These are phyloP conservation scores for Zygaena filipendulae DNA, from an alignment of 2,888 invertebrate genomes.

Conservation along the genomic window DNA sequence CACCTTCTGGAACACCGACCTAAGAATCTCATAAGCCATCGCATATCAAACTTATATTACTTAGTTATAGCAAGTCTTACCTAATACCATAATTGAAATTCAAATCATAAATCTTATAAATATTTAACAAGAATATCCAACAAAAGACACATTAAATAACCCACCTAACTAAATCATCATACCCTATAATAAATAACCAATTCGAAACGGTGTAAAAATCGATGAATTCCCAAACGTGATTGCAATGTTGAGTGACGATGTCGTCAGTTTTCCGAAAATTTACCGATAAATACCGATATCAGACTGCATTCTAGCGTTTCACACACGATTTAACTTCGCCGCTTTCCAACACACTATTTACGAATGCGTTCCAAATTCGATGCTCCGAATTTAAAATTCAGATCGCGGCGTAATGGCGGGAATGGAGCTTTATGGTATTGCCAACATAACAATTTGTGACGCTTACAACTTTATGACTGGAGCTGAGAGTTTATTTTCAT, in stretches of 20 bases:
- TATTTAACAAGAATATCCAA: no score
- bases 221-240: conserved; percentile 47
- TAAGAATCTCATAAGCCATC: no score
- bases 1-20: no score
- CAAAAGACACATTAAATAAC: no score
- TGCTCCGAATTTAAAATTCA: conserved; percentile 59
- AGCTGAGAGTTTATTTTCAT: conserved; percentile 12
- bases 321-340: conserved; percentile 58
- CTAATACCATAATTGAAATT: no score
- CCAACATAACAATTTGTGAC: not conserved
- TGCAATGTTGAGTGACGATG: conserved; percentile 30
- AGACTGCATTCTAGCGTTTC: conserved; percentile 46
- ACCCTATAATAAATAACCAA: no score
- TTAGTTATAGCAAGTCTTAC: no score
- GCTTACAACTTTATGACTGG: conserved; percentile 16
- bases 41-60: no score
- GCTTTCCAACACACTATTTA: conserved; percentile 36
- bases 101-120: no score
- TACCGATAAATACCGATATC: conserved; percentile 41
- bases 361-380: conserved; percentile 38
- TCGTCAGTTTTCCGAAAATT: conserved; percentile 40
- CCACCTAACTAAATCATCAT: no score
- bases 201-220: conserved; percentile 32
- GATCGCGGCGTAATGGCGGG: conserved; percentile 41
- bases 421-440: conserved; percentile 30